These are phyloP conservation scores for Tuberolachnus salignus DNA, from an alignment of 2,888 invertebrate genomes.

Conservation along the genomic window DNA sequence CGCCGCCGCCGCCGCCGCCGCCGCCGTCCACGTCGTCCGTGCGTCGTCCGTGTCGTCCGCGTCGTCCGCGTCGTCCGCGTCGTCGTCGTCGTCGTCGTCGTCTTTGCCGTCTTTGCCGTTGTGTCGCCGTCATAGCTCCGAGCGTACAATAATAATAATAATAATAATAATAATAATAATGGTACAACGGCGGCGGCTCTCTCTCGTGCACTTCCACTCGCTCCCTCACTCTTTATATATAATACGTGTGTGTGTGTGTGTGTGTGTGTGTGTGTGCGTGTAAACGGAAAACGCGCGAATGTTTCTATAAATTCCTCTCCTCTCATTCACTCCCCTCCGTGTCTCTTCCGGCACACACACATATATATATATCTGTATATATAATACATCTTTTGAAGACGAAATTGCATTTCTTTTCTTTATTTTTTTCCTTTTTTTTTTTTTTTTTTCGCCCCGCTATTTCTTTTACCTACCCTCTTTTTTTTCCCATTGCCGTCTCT, in stretches of 20 bases:
- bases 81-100: background rate
- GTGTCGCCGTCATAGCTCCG: conserved; percentile 13
- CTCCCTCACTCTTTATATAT: background rate
- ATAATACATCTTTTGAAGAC: conserved; percentile 25
- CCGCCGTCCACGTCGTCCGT: too few relatives aligned
- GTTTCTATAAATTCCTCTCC: conserved; percentile 20
- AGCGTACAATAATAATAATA: conserved; percentile 36
- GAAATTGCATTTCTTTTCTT: conserved; percentile 51
- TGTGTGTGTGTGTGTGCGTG: background rate
- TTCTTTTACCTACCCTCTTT: background rate
- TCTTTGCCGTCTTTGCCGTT: background rate
- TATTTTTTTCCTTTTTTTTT: background rate
- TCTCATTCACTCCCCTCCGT: too few relatives aligned
- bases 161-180: conserved; percentile 36
- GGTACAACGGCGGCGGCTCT: background rate
- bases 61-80: too few relatives aligned
- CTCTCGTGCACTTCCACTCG: background rate
- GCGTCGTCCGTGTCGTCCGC: too few relatives aligned
- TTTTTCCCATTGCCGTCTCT: background rate
- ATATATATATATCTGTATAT: background rate
- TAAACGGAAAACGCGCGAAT: background rate
- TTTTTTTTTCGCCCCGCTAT: conserved; percentile 13
- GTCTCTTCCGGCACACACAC: too few relatives aligned
- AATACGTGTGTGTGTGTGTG: background rate
- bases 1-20: background rate